A percentile compares a stretch with the other conserved stretches of the same genome.
Evolutionary conservation across 1,140 invertebrate genomes (phyloP).

Genomic region (Platorchestia sp.): DNA sequence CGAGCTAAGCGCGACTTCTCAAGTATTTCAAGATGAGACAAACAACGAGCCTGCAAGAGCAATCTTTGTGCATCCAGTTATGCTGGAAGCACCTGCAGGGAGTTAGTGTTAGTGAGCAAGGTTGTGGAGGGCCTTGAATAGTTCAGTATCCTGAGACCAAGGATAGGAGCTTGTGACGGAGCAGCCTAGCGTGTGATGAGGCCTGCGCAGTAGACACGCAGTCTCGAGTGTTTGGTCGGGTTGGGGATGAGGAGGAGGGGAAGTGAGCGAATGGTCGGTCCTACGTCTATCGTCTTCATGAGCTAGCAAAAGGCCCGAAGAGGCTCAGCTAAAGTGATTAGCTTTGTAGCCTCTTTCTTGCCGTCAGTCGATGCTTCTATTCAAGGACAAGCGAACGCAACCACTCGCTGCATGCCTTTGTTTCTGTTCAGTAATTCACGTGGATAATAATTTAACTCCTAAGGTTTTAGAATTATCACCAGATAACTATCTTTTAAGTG

Average conservation of each 20-base stretch:
- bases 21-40: background rate
- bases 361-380: constrained; percentile 11
- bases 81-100: background rate
- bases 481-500: background rate
- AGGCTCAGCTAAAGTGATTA: constrained; percentile 23
- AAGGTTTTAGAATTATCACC: background rate
- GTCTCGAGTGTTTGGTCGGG: constrained; percentile 24
- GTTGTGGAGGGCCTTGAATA: background rate
- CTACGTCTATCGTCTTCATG: background rate
- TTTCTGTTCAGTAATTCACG: background rate
- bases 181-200: background rate
- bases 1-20: background rate
- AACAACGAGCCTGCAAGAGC: background rate
- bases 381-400: constrained; percentile 2
- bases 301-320: constrained; percentile 3
- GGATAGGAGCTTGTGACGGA: background rate
- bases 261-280: background rate
- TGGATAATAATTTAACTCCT: background rate
- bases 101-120: background rate
- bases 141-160: background rate
- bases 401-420: background rate
- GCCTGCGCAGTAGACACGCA: constrained; percentile 20
- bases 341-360: constrained; percentile 4
- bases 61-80: background rate
- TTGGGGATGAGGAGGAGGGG: constrained; percentile 6